Evolutionary conservation across 2,113 vertebrate species (phyloP).

Genomic region (Phrynosoma blainvillii): DNA sequence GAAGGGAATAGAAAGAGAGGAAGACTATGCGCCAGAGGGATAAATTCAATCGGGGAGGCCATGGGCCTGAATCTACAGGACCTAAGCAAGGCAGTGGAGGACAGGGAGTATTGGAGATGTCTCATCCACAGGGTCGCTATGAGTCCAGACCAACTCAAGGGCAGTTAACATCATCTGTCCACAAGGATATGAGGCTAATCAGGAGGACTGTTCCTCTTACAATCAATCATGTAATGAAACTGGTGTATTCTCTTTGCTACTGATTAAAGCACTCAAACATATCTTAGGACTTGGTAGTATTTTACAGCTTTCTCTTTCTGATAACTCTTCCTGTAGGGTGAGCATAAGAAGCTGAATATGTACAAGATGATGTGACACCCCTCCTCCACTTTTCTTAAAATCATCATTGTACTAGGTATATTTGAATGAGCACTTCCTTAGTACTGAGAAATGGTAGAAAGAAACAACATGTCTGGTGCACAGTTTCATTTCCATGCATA

Average conservation of each 20-base stretch:
- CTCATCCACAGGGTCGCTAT: too few relatives aligned
- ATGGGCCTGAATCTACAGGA: too few relatives aligned
- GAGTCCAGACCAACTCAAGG: too few relatives aligned
- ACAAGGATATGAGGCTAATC: too few relatives aligned
- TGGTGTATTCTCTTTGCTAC: background rate
- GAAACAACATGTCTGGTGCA: background rate
- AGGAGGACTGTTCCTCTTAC: background rate
- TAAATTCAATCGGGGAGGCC: too few relatives aligned
- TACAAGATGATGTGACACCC: background rate
- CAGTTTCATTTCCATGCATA: background rate
- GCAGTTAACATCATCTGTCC: background rate
- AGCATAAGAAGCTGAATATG: background rate
- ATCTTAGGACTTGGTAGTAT: background rate
- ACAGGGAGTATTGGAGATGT: too few relatives aligned
- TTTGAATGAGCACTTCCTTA: background rate
- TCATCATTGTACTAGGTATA: background rate
- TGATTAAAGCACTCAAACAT: background rate
- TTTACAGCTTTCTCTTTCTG: background rate
- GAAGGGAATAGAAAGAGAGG: too few relatives aligned
- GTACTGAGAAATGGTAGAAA: accelerated
- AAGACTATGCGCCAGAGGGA: too few relatives aligned
- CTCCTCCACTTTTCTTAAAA: background rate
- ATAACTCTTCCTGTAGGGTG: background rate
- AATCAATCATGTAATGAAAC: accelerated
- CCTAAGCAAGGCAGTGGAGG: too few relatives aligned